phyloP scores from a whole-genome alignment of 2,113 vertebrate genomes.

The Microcebus griseorufus region DNA sequence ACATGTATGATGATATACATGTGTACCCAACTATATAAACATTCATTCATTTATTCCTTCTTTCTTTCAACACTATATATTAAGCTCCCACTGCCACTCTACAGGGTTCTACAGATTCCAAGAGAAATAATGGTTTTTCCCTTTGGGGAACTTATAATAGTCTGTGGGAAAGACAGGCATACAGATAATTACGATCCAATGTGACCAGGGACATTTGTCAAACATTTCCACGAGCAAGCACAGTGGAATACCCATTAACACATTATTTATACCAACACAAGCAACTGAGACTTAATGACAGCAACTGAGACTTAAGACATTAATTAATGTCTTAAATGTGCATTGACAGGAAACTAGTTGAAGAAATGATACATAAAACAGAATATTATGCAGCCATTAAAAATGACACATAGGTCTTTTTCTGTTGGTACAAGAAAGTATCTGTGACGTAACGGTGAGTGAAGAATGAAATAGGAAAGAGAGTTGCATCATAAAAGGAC shows the following conservation, averaged over 20 bases:
- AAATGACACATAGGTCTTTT: not conserved
- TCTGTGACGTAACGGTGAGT: not conserved
- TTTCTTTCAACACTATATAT: not conserved
- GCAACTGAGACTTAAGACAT: not conserved
- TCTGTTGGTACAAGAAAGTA: not conserved
- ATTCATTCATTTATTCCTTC: not conserved
- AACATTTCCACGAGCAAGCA: not conserved
- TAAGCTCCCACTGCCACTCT: not conserved
- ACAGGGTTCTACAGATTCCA: not conserved
- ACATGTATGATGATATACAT: not conserved
- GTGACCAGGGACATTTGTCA: not conserved
- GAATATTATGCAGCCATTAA: not conserved
- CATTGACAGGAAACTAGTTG: not conserved
- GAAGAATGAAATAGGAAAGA: not conserved
- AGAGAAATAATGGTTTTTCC: not conserved
- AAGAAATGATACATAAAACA: not conserved
- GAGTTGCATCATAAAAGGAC: not conserved
- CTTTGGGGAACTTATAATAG: slow-evolving; percentile 2
- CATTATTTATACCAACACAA: not conserved
- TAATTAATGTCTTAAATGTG: not conserved
- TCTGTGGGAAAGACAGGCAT: not conserved
- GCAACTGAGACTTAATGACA: not conserved
- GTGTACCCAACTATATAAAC: not conserved
- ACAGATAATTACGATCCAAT: not conserved
- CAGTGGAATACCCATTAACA: not conserved